These are phyloP conservation scores for Atherinomorus stipes DNA, from an alignment of 2,113 vertebrate genomes.

Conservation along the genomic window DNA sequence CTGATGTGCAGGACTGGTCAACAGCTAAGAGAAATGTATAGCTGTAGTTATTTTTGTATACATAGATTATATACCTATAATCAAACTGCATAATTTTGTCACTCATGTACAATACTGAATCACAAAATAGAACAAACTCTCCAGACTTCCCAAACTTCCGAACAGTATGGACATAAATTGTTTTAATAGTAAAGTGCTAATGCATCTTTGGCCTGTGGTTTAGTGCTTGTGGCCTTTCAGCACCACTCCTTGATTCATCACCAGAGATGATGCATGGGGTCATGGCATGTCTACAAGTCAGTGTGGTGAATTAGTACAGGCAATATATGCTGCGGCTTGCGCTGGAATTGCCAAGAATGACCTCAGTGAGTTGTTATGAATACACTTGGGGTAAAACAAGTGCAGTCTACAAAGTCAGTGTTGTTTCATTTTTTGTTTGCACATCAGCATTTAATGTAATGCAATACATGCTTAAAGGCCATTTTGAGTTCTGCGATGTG, in stretches of 20 bases:
- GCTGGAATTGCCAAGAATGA: slow-evolving; percentile 56
- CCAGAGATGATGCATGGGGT: slow-evolving; percentile 52
- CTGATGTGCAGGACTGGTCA: no score
- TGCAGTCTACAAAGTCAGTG: slow-evolving; percentile 30
- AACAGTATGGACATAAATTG: slow-evolving; percentile 11
- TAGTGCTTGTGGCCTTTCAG: slow-evolving; percentile 18
- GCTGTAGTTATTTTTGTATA: neutral
- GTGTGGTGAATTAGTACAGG: slow-evolving; percentile 37
- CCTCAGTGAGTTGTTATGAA: slow-evolving; percentile 73
- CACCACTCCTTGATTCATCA: slow-evolving; percentile 53
- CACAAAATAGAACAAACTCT: no score
- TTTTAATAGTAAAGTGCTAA: slow-evolving; percentile 26
- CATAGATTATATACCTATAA: neutral
- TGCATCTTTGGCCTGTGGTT: slow-evolving; percentile 34
- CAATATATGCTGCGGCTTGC: slow-evolving; percentile 45
- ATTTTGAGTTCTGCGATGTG: slow-evolving; percentile 77
- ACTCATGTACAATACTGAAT: neutral
- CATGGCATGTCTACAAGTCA: slow-evolving; percentile 36
- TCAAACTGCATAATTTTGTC: neutral
- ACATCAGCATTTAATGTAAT: slow-evolving; percentile 73
- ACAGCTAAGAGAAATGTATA: neutral
- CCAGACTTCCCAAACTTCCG: neutral
- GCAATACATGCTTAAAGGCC: slow-evolving; percentile 71
- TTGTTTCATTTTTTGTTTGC: slow-evolving; percentile 60
- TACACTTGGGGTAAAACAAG: slow-evolving; percentile 53